Conservation (phyloP, 2,888 invertebrate species). For the Tholera decimalis region DNA sequence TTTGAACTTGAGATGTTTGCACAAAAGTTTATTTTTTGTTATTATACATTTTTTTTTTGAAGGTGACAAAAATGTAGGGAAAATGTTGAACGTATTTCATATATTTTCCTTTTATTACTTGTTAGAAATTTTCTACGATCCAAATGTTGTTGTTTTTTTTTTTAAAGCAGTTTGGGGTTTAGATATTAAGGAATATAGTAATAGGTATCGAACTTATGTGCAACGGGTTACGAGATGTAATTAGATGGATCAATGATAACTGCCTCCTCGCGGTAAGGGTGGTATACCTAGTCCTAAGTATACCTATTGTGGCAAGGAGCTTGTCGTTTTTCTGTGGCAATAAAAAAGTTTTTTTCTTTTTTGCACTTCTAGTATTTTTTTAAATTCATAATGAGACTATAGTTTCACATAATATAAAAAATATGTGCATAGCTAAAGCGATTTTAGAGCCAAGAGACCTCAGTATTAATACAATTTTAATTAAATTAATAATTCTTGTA, state of each 20-base stretch:
- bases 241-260: conserved; percentile 57
- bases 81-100: conserved; percentile 12
- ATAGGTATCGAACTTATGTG: conserved; percentile 41
- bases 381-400: too few relatives aligned
- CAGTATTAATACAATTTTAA: too few relatives aligned
- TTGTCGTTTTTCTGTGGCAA: too few relatives aligned
- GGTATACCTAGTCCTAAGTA: conserved; percentile 4
- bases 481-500: neutral
- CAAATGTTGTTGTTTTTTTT: conserved; percentile 49
- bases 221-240: conserved; percentile 40
- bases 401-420: too few relatives aligned
- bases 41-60: neutral
- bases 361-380: too few relatives aligned
- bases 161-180: conserved; percentile 44
- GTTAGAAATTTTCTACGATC: conserved; percentile 41
- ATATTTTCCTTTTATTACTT: conserved; percentile 44
- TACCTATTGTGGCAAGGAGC: conserved; percentile 2
- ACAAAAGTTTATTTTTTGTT: conserved; percentile 18
- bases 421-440: too few relatives aligned
- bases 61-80: conserved; percentile 3
- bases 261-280: conserved; percentile 18
- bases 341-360: too few relatives aligned
- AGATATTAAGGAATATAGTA: conserved; percentile 49
- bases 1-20: conserved; percentile 25
- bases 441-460: too few relatives aligned